Evolutionary conservation across 2,888 invertebrate species (phyloP).

Genomic region (Cryptus armator): DNA sequence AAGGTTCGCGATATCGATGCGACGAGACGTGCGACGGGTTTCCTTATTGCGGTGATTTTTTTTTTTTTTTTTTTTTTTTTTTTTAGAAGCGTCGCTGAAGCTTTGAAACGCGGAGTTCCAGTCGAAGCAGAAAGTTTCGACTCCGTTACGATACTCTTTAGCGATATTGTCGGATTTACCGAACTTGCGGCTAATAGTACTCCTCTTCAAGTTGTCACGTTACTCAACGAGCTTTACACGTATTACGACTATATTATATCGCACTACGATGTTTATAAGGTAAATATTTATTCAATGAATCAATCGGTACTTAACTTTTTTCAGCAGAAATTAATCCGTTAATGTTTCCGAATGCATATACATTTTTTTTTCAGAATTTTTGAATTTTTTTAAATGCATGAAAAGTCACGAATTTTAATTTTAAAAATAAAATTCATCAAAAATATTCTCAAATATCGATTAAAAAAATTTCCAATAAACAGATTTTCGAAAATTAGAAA

Average conservation of each 20-base stretch:
- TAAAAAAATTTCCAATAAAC: background rate
- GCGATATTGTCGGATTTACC: conserved; percentile 94
- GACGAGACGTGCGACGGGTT: too few relatives aligned
- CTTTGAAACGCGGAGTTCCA: conserved; percentile 91
- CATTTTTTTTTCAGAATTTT: too few relatives aligned
- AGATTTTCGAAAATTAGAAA: too few relatives aligned
- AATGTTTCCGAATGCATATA: too few relatives aligned
- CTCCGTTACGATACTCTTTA: conserved; percentile 93
- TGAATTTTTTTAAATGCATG: too few relatives aligned
- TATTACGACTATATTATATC: conserved; percentile 97
- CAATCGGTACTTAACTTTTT: too few relatives aligned
- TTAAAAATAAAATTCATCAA: too few relatives aligned
- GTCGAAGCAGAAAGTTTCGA: conserved; percentile 94
- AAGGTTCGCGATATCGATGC: conserved; percentile 86
- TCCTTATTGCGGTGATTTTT: background rate
- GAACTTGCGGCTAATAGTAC: conserved; percentile 92
- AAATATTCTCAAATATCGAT: too few relatives aligned
- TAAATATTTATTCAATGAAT: background rate
- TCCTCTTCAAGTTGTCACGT: conserved; percentile 95
- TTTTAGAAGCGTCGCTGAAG: conserved; percentile 91
- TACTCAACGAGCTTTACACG: conserved; percentile 97
- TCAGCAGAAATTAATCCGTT: too few relatives aligned
- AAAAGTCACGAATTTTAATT: too few relatives aligned
- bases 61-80: too few relatives aligned
- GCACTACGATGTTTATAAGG: conserved; percentile 97